Evolutionary conservation across 2,113 vertebrate genomes (phyloP), one percentile per base, ranked within the genome.

Genomic region (Hepsetus odoe): DNA sequence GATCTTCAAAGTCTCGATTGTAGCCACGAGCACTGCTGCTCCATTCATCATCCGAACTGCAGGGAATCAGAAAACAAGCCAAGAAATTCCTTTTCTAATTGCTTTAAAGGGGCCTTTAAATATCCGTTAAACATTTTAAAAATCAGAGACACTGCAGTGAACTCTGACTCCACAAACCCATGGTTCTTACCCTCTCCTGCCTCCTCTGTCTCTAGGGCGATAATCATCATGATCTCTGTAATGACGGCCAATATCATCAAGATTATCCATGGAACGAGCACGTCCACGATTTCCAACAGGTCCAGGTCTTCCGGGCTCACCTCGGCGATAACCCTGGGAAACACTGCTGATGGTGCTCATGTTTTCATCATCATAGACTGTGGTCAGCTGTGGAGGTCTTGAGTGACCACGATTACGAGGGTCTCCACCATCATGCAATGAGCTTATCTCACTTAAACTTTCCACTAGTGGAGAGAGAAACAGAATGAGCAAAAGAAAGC

Each of bases 371-470:
- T 95, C 94, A 0, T 88, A 91, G n/a, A 87, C 87, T 0, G 89
- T 94, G 74, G 86, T 77, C 83, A 92, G 72, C 66, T 88, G 79
- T 4, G 94, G 93, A 2, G 92, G 88, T 74, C 94, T 87, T 20
- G 92, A 83, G 18, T 89, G 85, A 61, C 90, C 85, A 0, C 90
- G 86, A 77, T 82, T 86, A 67, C 94, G 86, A 20, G 89, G 74
- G 7, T 92, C 93, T 56, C 86, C 62, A 0, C 84, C 80, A 0
- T 96, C 95, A 0, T 97, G 95, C 55, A 97, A 90, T 1, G 96
- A 97, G 58, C 87, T 96, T 66, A 97, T 90, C 85, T 96, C 95
- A 46, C 91, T 97, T 93, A 95, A 91, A 22, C 88, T 93, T 26
- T 94, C 89, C 82, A 89, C 94, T 95, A 73, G 24, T 42, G 65